phyloP scores from a whole-genome alignment of 2,888 invertebrate genomes.

The Rhagonycha fulva region DNA sequence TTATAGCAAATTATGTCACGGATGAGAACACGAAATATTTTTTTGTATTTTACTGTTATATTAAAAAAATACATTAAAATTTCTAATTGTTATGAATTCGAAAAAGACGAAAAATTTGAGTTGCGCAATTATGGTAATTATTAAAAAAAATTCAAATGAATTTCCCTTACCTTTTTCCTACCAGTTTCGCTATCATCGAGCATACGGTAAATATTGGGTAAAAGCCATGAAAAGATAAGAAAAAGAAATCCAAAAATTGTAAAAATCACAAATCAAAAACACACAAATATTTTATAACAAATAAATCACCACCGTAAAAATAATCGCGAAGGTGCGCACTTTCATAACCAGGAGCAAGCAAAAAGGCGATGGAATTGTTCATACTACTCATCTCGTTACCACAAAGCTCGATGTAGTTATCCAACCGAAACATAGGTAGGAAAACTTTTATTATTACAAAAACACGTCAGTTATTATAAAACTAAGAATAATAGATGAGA shows the following conservation, averaged over 20 bases:
- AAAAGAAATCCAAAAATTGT: not conserved
- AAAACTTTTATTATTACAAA: not conserved
- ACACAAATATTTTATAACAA: not conserved
- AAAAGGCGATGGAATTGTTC: not conserved
- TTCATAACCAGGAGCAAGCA: not conserved
- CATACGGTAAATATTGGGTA: not conserved
- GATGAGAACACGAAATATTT: constrained; percentile 3
- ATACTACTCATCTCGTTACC: not conserved
- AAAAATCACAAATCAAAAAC: not conserved
- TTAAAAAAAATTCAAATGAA: not conserved
- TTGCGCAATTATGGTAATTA: not conserved
- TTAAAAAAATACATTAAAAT: constrained; percentile 7
- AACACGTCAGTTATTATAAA: not conserved
- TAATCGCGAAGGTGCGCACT: not conserved
- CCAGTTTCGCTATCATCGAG: not conserved
- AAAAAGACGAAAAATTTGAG: not conserved
- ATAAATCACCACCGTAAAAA: not conserved
- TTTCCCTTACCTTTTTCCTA: not conserved
- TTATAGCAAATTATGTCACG: constrained; percentile 14
- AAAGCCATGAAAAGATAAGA: not conserved
- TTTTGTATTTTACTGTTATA: constrained; percentile 8
- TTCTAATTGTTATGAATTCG: not conserved
- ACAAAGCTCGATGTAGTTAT: not conserved
- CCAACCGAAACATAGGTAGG: not conserved
- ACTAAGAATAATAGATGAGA: not conserved